Evolutionary conservation across 1,140 invertebrate genomes (phyloP).

Genomic region (Brachionus calyciflorus): DNA sequence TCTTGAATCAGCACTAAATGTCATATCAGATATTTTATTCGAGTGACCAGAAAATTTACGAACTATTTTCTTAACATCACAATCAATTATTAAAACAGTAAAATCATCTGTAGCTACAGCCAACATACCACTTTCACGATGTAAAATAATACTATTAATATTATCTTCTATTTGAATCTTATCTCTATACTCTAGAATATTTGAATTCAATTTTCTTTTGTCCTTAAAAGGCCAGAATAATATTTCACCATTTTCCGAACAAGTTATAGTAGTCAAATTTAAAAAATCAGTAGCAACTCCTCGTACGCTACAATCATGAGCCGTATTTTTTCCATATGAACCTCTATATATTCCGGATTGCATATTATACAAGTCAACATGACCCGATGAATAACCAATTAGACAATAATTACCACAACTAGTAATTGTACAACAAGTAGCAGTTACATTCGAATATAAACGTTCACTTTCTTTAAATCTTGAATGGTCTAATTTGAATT

Average conservation of each 20-base stretch:
- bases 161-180: conserved; percentile 65
- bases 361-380: conserved; percentile 90
- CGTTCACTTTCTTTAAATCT: conserved; percentile 58
- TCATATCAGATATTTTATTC: conserved; percentile 74
- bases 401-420: conserved; percentile 87
- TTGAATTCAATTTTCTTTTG: conserved; percentile 57
- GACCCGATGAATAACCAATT: conserved; percentile 85
- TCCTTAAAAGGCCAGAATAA: conserved; percentile 84
- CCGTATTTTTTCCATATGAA: conserved; percentile 71
- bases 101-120: conserved; percentile 81
- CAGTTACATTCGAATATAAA: conserved; percentile 50
- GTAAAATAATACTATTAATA: conserved; percentile 66
- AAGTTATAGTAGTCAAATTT: conserved; percentile 69
- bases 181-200: conserved; percentile 48
- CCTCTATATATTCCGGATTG: conserved; percentile 78
- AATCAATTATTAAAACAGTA: conserved; percentile 74
- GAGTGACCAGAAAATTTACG: conserved; percentile 77
- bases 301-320: conserved; percentile 65
- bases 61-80: conserved; percentile 74
- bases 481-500: conserved; percentile 65
- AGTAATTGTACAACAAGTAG: conserved; percentile 65
- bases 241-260: conserved; percentile 70
- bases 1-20: conserved; percentile 80
- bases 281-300: conserved; percentile 72
- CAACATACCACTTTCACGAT: conserved; percentile 78